Conservation (phyloP, 2,888 invertebrate species). For the Papilio protenor region DNA sequence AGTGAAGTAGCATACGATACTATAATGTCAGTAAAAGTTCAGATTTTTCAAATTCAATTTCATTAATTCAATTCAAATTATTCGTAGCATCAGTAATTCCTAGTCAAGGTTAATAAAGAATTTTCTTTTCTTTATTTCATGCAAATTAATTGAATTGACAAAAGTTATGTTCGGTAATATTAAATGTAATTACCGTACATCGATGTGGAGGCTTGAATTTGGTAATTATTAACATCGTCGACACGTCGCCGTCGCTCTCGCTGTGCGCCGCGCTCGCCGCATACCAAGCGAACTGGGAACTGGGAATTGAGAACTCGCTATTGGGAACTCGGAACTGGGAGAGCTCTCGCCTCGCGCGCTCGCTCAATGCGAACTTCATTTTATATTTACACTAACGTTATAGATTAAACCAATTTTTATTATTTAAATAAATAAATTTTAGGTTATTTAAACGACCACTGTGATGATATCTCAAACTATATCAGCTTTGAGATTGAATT, state of each 20-base stretch:
- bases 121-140: background rate
- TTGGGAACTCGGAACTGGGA: background rate
- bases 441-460: too few species aligned
- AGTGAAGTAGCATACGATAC: too few species aligned
- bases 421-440: too few species aligned
- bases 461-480: too few species aligned
- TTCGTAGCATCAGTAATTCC: too few species aligned
- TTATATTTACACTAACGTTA: background rate
- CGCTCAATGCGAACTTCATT: background rate
- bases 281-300: slow-evolving; percentile 4
- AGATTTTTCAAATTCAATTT: too few species aligned
- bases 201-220: slow-evolving; percentile 9
- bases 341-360: background rate
- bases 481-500: too few species aligned
- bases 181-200: slow-evolving; percentile 1
- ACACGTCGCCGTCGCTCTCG: slow-evolving; percentile 20
- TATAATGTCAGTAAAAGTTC: too few species aligned
- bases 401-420: background rate
- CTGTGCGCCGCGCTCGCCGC: slow-evolving; percentile 7
- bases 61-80: too few species aligned
- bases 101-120: background rate
- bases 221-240: slow-evolving; percentile 15
- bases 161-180: background rate
- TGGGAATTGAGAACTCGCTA: background rate
- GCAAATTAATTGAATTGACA: background rate